Percentiles rank a stretch among this genome's conserved stretches.
phyloP scores from a whole-genome alignment of 2,113 vertebrate genomes.

The Anolis carolinensis region DNA sequence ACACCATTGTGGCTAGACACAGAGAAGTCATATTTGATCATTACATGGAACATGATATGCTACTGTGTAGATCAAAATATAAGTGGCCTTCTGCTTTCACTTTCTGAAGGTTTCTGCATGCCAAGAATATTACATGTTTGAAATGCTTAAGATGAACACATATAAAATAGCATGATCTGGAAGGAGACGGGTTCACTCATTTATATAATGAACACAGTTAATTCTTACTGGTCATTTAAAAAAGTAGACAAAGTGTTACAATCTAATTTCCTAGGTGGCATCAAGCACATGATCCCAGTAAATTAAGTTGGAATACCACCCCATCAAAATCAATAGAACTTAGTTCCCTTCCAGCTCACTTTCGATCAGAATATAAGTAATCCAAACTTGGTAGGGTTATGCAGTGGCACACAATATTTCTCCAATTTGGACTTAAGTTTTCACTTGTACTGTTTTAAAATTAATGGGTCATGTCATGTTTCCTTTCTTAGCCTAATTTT shows the following conservation, averaged over 20 bases:
- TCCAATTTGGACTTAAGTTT: not conserved
- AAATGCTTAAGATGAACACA: not conserved
- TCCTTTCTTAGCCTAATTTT: not conserved
- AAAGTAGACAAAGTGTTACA: not conserved
- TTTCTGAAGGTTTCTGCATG: not conserved
- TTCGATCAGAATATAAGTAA: not conserved
- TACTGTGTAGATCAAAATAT: not conserved
- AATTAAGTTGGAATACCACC: not conserved
- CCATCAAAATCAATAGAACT: not conserved
- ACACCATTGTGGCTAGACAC: not conserved
- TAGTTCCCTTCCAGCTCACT: not conserved
- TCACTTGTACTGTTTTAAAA: not conserved
- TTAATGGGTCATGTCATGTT: not conserved
- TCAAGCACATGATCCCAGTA: not conserved
- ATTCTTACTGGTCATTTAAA: not conserved
- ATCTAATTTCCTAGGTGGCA: not conserved
- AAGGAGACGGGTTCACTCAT: not conserved
- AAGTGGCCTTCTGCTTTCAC: too few species aligned
- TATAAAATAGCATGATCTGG: not conserved
- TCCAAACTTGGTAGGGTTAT: not conserved
- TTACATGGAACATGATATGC: too few species aligned
- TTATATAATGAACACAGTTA: not conserved
- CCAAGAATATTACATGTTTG: too few species aligned
- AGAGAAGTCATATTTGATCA: not conserved
- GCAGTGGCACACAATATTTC: accelerated